Evolutionary conservation across 2,888 invertebrate genomes (phyloP).

Genomic region (Spicauda simplicius): DNA sequence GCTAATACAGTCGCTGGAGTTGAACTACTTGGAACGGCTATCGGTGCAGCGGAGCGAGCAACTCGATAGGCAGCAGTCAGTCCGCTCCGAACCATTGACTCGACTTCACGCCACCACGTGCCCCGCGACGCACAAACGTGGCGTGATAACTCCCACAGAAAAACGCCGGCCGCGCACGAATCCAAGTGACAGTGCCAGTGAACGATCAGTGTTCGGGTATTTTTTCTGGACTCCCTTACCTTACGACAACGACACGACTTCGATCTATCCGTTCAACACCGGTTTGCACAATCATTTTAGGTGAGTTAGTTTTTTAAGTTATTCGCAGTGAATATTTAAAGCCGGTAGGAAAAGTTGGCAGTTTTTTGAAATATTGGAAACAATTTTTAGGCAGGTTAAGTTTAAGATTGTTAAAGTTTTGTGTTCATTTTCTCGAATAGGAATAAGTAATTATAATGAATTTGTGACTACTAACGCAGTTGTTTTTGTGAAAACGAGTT

Average conservation of each 20-base stretch:
- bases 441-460: background rate
- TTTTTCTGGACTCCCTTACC: conserved; percentile 59
- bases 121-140: conserved; percentile 55
- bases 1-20: background rate
- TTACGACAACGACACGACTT: conserved; percentile 60
- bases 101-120: conserved; percentile 60
- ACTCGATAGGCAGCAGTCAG: conserved; percentile 51
- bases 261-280: conserved; percentile 40
- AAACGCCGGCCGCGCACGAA: conserved; percentile 66
- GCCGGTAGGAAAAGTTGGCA: background rate
- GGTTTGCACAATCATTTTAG: conserved; percentile 61
- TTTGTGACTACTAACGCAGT: background rate
- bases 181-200: conserved; percentile 79
- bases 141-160: conserved; percentile 62
- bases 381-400: background rate
- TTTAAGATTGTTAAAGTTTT: background rate
- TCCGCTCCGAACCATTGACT: conserved; percentile 68
- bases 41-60: conserved; percentile 52
- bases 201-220: conserved; percentile 66
- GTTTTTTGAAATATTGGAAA: background rate
- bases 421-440: background rate
- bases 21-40: conserved; percentile 11
- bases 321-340: background rate
- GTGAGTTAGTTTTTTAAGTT: conserved; percentile 43
- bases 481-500: conserved; percentile 14